These are phyloP conservation scores for Sebastes reedi DNA, from an alignment of 2,797 vertebrate genomes.

Conservation along the genomic window DNA sequence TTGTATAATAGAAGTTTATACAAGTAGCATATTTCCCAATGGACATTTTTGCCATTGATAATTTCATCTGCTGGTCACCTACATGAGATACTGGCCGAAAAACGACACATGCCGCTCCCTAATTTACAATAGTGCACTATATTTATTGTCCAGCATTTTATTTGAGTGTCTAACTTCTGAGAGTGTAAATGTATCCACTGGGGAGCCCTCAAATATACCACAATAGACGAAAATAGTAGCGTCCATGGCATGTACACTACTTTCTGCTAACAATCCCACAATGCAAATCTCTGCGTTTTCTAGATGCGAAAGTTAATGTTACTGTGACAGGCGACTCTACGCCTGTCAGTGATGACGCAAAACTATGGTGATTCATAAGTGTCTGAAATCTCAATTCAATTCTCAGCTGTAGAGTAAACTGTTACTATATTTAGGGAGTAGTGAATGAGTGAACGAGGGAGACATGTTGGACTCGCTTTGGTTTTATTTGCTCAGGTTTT, in stretches of 20 bases:
- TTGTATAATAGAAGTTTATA: no score
- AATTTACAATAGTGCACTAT: neutral
- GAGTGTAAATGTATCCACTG: neutral
- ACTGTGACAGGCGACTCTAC: neutral
- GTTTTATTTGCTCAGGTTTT: neutral
- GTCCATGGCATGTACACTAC: neutral
- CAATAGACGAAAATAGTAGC: neutral
- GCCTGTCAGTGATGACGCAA: neutral
- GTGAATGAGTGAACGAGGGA: neutral
- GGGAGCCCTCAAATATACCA: neutral
- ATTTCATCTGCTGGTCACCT: no score
- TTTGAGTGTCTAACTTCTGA: neutral
- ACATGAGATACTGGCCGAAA: no score
- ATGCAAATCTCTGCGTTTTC: neutral
- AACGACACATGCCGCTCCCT: no score
- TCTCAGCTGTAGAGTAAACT: neutral
- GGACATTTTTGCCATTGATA: no score
- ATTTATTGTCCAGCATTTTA: neutral
- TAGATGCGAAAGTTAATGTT: neutral
- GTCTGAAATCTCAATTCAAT: neutral
- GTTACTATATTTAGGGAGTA: neutral
- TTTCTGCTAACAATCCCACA: neutral
- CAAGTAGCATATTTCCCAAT: no score
- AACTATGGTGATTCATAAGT: neutral
- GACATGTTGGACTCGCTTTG: neutral